A percentile compares a stretch with the other conserved stretches of the same genome.
phyloP scores from a whole-genome alignment of 1,140 invertebrate species.

The Stegodyphus dumicola region DNA sequence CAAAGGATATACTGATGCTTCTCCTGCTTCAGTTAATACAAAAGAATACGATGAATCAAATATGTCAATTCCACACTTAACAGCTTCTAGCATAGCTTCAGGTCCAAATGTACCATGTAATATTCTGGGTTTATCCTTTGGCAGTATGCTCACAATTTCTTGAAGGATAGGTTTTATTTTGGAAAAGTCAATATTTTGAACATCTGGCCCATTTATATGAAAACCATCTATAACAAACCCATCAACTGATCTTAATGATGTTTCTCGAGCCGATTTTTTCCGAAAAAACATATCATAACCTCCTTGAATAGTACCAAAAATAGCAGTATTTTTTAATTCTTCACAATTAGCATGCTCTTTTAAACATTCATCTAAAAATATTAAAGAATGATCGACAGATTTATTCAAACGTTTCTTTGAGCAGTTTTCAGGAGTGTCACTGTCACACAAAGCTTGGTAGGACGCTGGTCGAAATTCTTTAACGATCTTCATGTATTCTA shows the following conservation, averaged over 20 bases:
- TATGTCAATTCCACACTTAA: slow-evolving; percentile 81
- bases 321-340: slow-evolving; percentile 65
- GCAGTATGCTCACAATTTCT: slow-evolving; percentile 74
- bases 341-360: slow-evolving; percentile 64
- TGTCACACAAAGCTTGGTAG: slow-evolving; percentile 82
- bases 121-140: slow-evolving; percentile 75
- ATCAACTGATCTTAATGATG: slow-evolving; percentile 71
- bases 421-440: slow-evolving; percentile 78
- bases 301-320: slow-evolving; percentile 81
- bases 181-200: slow-evolving; percentile 73
- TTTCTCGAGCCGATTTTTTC: slow-evolving; percentile 72
- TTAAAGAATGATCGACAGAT: slow-evolving; percentile 68
- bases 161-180: slow-evolving; percentile 75
- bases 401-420: slow-evolving; percentile 78
- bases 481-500: slow-evolving; percentile 80
- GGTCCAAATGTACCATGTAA: slow-evolving; percentile 79
- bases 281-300: slow-evolving; percentile 74
- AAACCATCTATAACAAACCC: slow-evolving; percentile 86
- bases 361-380: slow-evolving; percentile 64
- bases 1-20: slow-evolving; percentile 72
- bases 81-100: slow-evolving; percentile 73
- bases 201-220: slow-evolving; percentile 76
- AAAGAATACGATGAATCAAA: slow-evolving; percentile 82
- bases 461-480: slow-evolving; percentile 82
- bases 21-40: slow-evolving; percentile 73